These are phyloP conservation scores for Caenorhabditis plicata DNA, from an alignment of 2,888 invertebrate species.

Conservation along the genomic window DNA sequence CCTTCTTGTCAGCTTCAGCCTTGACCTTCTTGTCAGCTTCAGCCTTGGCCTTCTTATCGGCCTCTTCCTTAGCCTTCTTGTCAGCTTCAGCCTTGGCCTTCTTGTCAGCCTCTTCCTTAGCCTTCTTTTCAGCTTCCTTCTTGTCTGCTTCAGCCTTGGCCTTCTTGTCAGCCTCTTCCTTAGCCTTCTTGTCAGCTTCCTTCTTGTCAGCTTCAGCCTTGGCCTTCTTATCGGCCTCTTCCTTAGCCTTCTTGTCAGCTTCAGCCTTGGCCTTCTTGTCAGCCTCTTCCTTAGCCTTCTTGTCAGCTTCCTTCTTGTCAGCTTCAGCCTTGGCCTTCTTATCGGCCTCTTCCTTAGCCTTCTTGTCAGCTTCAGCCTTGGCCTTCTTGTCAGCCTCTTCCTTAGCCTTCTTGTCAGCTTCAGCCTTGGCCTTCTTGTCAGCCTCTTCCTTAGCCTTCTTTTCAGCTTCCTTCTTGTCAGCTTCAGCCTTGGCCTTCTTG, in stretches of 20 bases:
- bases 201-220: conserved; percentile 18
- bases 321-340: background rate
- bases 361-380: background rate
- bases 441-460: conserved; percentile 11
- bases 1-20: conserved; percentile 4
- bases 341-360: background rate
- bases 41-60: background rate
- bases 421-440: conserved; percentile 10
- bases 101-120: background rate
- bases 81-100: background rate
- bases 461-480: conserved; percentile 2
- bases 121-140: background rate
- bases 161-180: conserved; percentile 11
- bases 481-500: background rate
- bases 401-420: conserved; percentile 14
- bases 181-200: conserved; percentile 5
- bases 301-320: conserved; percentile 11
- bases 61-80: background rate
- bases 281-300: conserved; percentile 3
- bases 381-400: conserved; percentile 12
- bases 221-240: conserved; percentile 8
- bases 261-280: background rate
- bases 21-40: background rate
- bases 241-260: background rate
- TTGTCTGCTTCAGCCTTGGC: conserved; percentile 12